Conservation (phyloP, 2,113 vertebrate genomes). For the Cisticola juncidis region DNA sequence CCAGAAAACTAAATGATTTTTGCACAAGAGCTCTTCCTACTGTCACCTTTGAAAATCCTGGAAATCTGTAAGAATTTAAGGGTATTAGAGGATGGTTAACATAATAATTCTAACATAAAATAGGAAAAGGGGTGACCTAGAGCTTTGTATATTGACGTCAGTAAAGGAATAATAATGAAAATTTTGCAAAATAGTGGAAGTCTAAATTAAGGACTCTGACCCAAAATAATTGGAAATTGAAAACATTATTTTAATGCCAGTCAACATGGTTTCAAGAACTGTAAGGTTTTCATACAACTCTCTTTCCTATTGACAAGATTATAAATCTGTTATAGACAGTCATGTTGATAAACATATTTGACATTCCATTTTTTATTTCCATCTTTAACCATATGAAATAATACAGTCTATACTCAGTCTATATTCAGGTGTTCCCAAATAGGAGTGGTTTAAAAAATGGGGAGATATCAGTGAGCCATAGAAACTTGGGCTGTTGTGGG, state of each 20-base stretch:
- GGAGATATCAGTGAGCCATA: neutral
- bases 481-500: neutral
- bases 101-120: neutral
- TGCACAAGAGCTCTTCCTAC: neutral
- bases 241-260: neutral
- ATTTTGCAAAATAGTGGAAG: neutral
- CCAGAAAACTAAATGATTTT: neutral
- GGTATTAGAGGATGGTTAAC: neutral
- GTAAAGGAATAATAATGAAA: neutral
- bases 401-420: neutral
- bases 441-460: neutral
- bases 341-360: neutral
- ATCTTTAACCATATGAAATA: neutral
- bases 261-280: neutral
- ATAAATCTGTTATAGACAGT: neutral
- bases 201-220: neutral
- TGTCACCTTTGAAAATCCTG: neutral
- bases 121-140: neutral
- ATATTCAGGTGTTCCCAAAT: neutral
- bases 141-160: neutral
- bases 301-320: neutral
- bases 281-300: neutral
- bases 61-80: neutral
- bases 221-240: neutral
- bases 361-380: neutral